Evolutionary conservation across 2,797 vertebrate species (phyloP).

Genomic region (Sebastiscus tertius): DNA sequence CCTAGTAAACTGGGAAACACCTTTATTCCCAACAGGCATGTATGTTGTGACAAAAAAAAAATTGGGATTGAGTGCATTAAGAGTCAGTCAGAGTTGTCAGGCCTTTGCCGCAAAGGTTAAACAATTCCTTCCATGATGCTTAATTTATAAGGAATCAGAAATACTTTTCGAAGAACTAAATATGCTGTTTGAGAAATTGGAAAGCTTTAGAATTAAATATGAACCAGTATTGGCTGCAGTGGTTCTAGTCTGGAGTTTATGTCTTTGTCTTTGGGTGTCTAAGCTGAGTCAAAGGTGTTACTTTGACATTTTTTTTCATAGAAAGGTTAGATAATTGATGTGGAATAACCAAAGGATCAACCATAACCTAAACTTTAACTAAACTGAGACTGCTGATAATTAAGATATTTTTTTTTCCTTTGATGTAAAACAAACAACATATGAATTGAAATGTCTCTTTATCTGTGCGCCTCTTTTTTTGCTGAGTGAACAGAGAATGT

Average conservation of each 20-base stretch:
- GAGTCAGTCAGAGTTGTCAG: neutral
- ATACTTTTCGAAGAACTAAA: neutral
- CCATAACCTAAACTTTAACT: slow-evolving; percentile 35
- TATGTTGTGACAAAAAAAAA: neutral
- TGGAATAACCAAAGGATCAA: slow-evolving; percentile 1
- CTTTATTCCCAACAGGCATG: slow-evolving; percentile 12
- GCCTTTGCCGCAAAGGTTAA: neutral
- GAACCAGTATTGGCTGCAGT: neutral
- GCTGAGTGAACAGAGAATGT: slow-evolving; percentile 74
- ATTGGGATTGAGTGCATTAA: neutral
- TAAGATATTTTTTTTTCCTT: slow-evolving; percentile 9
- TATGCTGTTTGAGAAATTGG: neutral
- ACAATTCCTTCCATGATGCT: neutral
- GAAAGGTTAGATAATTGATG: neutral
- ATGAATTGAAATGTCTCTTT: slow-evolving; percentile 69
- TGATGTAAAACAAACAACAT: slow-evolving; percentile 43
- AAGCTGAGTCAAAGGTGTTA: neutral
- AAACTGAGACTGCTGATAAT: slow-evolving; percentile 19
- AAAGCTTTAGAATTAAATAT: neutral
- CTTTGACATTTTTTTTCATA: neutral
- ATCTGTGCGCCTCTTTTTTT: slow-evolving; percentile 69
- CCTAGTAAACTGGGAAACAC: slow-evolving; percentile 22
- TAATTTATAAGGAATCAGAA: neutral
- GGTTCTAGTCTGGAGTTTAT: neutral
- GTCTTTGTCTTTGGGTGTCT: neutral